phyloP scores from a whole-genome alignment of 2,888 invertebrate species.

The Hedya salicella region DNA sequence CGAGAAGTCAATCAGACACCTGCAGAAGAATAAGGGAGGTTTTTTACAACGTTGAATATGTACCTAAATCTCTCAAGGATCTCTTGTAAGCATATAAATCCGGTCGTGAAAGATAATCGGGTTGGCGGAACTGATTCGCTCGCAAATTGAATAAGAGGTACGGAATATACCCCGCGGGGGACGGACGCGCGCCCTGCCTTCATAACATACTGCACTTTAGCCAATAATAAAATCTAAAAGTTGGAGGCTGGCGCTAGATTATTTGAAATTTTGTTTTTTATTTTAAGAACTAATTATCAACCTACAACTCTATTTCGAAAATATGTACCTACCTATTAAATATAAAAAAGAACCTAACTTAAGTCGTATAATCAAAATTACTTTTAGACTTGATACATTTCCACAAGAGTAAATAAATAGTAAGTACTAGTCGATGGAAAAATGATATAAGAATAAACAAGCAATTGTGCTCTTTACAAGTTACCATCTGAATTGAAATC shows the following conservation, averaged over 20 bases:
- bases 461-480: too few species aligned
- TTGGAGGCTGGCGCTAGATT: slow-evolving; percentile 29
- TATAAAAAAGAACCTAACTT: too few species aligned
- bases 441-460: too few species aligned
- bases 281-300: background rate
- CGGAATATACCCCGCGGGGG: slow-evolving; percentile 52
- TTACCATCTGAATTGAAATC: too few species aligned
- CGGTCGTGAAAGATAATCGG: slow-evolving; percentile 80
- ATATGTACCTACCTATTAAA: too few species aligned
- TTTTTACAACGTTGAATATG: slow-evolving; percentile 31
- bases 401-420: too few species aligned
- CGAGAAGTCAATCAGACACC: slow-evolving; percentile 27
- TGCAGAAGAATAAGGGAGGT: slow-evolving; percentile 9
- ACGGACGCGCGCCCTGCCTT: slow-evolving; percentile 34
- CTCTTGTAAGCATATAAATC: slow-evolving; percentile 77
- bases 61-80: slow-evolving; percentile 64
- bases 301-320: too few species aligned
- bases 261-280: slow-evolving; percentile 10
- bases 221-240: slow-evolving; percentile 40
- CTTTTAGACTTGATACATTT: too few species aligned
- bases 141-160: slow-evolving; percentile 82
- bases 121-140: slow-evolving; percentile 82
- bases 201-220: slow-evolving; percentile 56
- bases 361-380: too few species aligned
- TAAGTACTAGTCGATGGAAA: too few species aligned